phyloP scores from a whole-genome alignment of 2,888 invertebrate genomes.

The Hoplodrina blanda region DNA sequence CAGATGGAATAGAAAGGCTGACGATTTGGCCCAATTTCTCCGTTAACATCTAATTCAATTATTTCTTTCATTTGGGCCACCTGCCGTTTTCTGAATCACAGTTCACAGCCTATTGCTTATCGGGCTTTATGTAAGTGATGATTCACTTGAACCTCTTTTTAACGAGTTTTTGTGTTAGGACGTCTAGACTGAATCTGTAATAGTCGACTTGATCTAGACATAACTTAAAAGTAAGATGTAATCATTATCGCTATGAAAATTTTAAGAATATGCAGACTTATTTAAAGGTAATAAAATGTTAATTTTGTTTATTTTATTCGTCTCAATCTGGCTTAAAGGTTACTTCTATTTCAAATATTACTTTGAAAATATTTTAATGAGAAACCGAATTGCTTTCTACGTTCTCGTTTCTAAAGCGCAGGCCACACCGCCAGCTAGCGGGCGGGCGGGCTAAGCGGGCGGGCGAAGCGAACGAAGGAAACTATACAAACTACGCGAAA shows the following conservation, averaged over 20 bases:
- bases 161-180: slow-evolving; percentile 7
- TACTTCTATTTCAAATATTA: slow-evolving; percentile 17
- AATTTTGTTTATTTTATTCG: neutral
- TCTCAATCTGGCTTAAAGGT: neutral
- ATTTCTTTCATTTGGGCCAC: slow-evolving; percentile 69
- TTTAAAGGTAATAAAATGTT: slow-evolving; percentile 18
- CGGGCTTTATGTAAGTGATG: slow-evolving; percentile 22
- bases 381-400: slow-evolving; percentile 28
- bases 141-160: slow-evolving; percentile 31
- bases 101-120: slow-evolving; percentile 32
- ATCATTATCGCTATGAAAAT: slow-evolving; percentile 25
- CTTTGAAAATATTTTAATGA: slow-evolving; percentile 9
- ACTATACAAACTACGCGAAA: no score
- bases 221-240: slow-evolving; percentile 42
- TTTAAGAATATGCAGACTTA: slow-evolving; percentile 18
- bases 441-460: no score
- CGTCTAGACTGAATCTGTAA: slow-evolving; percentile 14
- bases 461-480: no score
- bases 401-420: slow-evolving; percentile 13
- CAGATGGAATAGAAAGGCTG: slow-evolving; percentile 73
- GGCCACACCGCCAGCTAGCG: no score
- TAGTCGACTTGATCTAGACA: slow-evolving; percentile 17
- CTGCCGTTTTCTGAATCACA: slow-evolving; percentile 54
- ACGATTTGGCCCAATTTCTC: slow-evolving; percentile 68
- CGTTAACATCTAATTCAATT: slow-evolving; percentile 78